Evolutionary conservation across 2,888 invertebrate species (phyloP).

Genomic region (Diaphora mendica): DNA sequence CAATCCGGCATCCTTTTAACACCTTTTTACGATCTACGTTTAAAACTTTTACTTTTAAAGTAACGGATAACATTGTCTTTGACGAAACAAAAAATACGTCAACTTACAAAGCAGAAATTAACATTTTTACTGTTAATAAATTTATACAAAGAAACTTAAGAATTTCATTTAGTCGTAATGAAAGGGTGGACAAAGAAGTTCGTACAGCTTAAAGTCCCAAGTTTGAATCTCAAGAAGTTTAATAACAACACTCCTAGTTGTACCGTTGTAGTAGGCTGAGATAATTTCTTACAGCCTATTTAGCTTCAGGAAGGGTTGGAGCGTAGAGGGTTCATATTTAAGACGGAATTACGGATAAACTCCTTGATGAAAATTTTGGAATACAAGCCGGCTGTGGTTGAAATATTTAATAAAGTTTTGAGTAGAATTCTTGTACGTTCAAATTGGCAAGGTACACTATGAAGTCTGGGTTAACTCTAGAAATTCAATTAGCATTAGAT

Average conservation of each 20-base stretch:
- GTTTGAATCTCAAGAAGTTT: conserved; percentile 60
- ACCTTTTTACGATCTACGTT: conserved; percentile 5
- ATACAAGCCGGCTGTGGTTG: conserved; percentile 19
- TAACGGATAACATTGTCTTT: conserved; percentile 38
- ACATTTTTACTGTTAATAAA: conserved; percentile 54
- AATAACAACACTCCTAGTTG: conserved; percentile 77
- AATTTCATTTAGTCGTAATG: conserved; percentile 47
- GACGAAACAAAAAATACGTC: conserved; percentile 30
- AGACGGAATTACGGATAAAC: conserved; percentile 45
- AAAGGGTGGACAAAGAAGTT: conserved; percentile 49
- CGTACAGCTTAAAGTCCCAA: conserved; percentile 40
- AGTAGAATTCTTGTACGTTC: conserved; percentile 13
- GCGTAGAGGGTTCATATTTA: conserved; percentile 39
- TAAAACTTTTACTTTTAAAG: conserved; percentile 24
- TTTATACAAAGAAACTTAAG: conserved; percentile 54
- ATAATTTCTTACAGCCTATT: conserved; percentile 81
- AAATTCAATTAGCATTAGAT: not conserved
- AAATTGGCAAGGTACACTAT: not conserved
- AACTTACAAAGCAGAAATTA: conserved; percentile 34
- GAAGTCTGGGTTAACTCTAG: too few species aligned
- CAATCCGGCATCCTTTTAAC: not conserved
- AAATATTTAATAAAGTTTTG: conserved; percentile 29
- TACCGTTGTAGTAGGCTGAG: conserved; percentile 62
- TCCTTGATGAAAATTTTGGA: conserved; percentile 52
- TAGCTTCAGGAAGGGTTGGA: conserved; percentile 59